Evolutionary conservation across 2,888 invertebrate genomes (phyloP), one percentile per base, ranked within the genome.

Genomic region (Monopis laevigella): DNA sequence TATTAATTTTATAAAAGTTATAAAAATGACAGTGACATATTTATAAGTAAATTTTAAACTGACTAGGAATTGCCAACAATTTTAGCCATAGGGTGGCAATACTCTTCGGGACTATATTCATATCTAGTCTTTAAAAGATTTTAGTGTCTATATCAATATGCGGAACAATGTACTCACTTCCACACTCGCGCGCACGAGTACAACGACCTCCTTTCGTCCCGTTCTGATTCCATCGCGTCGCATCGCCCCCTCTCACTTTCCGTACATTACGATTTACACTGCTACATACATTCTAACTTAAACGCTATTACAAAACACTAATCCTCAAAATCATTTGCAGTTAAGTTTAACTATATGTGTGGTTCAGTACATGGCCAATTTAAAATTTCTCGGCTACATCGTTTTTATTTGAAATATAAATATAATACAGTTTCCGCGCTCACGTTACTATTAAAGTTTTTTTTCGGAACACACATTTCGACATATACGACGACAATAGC

Each of bases 301-400:
- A 10, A 32, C 32, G 6, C 7, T 17, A 32, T 32, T 32, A 32
- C 32, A 10, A n/a, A 3, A 17, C 32, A 14, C 17, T 32, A 32
- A 32, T 32, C 17, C 17, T 32, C 17, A 32, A 13, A 13, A 17
- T 17, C 32, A 17, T 32, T 32, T 17, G 10, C 32, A 32, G 16
- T 17, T 32, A 2, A 8, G 16, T 13, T 13, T 8, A 32, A 3
- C 17, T 10, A 14, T 14, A 4, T 17, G 32, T 32, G 32, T 32
- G 32, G 17, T 10, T 8, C 14, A 32, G 5, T 5, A 21, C n/a
- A n/a, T n/a, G n/a, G 24, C 8, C 12, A 30, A 30, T 30, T 30
- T 30, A 30, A 30, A 30, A 30, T 32, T 32, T 32, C 16, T 32
- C 32, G 17, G 17, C 30, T 13, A 17, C 32, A 7, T 13, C 13